Evolutionary conservation across 2,797 vertebrate species (phyloP).

Genomic region (Chelmon rostratus): DNA sequence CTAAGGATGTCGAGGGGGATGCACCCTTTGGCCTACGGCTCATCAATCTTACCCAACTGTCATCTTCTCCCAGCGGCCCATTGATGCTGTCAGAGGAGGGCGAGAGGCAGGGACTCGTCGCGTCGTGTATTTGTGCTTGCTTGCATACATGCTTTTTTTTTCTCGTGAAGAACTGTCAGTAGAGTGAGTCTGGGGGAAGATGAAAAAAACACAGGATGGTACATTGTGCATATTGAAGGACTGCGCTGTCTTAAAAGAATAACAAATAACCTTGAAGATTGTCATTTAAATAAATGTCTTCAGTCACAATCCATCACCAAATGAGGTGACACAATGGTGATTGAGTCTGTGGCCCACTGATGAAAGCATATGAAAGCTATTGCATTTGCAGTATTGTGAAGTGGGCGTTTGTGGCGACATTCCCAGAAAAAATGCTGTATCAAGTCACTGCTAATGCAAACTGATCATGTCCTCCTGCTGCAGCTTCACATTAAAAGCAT

Average conservation of each 20-base stretch:
- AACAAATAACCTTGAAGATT: background rate
- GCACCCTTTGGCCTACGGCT: conserved; percentile 76
- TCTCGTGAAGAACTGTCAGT: background rate
- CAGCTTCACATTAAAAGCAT: too few species aligned
- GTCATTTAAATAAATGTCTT: too few species aligned
- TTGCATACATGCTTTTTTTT: conserved; percentile 32
- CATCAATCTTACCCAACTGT: conserved; percentile 82
- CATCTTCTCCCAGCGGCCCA: conserved; percentile 66
- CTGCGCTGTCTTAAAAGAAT: conserved; percentile 6
- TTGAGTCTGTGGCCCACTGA: background rate
- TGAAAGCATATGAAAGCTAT: background rate
- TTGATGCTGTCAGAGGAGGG: conserved; percentile 63
- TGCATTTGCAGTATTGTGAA: background rate
- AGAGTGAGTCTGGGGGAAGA: conserved; percentile 29
- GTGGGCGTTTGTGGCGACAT: background rate
- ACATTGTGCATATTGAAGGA: background rate
- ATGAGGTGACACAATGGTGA: background rate
- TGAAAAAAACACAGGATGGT: background rate
- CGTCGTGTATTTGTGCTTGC: conserved; percentile 19
- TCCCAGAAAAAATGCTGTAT: background rate
- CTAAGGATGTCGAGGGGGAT: conserved; percentile 78
- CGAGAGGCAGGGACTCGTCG: conserved; percentile 32
- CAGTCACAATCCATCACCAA: too few species aligned
- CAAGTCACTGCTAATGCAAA: too few species aligned
- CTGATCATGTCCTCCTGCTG: too few species aligned